Conservation (phyloP, 2,113 vertebrate genomes). For the Acanthochromis polyacanthus region DNA sequence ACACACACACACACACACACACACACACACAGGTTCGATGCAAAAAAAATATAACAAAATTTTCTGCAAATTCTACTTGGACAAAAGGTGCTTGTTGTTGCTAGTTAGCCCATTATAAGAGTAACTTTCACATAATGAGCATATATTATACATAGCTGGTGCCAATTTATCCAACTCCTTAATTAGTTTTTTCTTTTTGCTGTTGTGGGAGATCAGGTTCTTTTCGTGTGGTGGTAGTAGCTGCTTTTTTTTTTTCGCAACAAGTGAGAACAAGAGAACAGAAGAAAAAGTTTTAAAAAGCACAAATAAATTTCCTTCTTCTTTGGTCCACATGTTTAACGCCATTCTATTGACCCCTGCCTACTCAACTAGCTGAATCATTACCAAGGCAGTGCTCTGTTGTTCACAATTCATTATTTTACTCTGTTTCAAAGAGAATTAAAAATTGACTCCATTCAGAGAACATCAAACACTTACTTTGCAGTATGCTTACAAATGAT, state of each 20-base stretch:
- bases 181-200: constrained; percentile 2
- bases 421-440: constrained; percentile 57
- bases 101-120: neutral
- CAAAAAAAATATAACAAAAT: no score
- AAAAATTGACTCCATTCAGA: constrained; percentile 57
- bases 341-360: constrained; percentile 33
- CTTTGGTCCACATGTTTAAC: constrained; percentile 37
- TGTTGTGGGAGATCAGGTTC: neutral
- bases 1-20: no score
- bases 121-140: neutral
- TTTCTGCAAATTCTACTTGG: neutral
- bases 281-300: neutral
- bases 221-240: constrained; percentile 6
- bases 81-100: neutral
- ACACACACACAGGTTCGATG: neutral
- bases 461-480: constrained; percentile 54
- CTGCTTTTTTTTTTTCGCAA: neutral
- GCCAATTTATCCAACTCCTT: neutral
- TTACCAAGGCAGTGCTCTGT: constrained; percentile 33
- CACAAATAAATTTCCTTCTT: constrained; percentile 4
- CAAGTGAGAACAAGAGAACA: constrained; percentile 5
- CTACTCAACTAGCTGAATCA: constrained; percentile 30
- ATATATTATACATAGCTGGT: neutral
- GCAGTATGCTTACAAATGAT: constrained; percentile 42
- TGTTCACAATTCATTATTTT: constrained; percentile 59